Conservation (phyloP, 2,797 vertebrate species). For the Rhinella marina region DNA sequence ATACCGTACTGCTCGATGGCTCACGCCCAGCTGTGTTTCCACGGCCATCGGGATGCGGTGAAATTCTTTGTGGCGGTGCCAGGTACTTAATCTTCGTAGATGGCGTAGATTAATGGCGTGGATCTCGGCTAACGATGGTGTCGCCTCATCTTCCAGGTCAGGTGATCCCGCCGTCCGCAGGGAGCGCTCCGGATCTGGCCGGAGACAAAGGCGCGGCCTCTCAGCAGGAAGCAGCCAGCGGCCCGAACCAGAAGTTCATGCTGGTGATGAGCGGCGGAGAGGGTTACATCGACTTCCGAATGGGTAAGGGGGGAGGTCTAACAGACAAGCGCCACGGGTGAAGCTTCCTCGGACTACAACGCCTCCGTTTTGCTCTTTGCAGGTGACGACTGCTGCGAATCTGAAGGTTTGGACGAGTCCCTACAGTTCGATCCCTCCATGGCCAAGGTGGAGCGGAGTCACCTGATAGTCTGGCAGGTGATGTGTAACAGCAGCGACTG, state of each 20-base stretch:
- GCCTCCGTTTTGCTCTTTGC: not conserved
- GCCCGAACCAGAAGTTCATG: slow-evolving; percentile 81
- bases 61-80: slow-evolving; percentile 97
- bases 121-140: not conserved
- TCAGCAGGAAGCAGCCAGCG: slow-evolving; percentile 73
- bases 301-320: no score
- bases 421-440: slow-evolving; percentile 87
- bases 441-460: slow-evolving; percentile 95
- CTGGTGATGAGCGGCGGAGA: slow-evolving; percentile 97
- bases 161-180: slow-evolving; percentile 76
- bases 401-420: slow-evolving; percentile 81
- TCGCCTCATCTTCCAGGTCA: slow-evolving; percentile 77
- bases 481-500: slow-evolving; percentile 77
- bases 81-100: slow-evolving; percentile 72
- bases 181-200: slow-evolving; percentile 73
- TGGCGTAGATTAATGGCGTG: no score
- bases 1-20: slow-evolving; percentile 97
- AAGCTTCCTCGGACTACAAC: not conserved
- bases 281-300: slow-evolving; percentile 98
- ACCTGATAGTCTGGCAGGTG: slow-evolving; percentile 98
- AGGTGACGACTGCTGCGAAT: slow-evolving; percentile 92
- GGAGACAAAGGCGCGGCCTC: slow-evolving; percentile 73
- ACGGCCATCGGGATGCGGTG: slow-evolving; percentile 95
- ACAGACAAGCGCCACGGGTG: no score
- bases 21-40: slow-evolving; percentile 96